phyloP scores from a whole-genome alignment of 1,140 invertebrate species.

The Neodiprion virginianus region DNA sequence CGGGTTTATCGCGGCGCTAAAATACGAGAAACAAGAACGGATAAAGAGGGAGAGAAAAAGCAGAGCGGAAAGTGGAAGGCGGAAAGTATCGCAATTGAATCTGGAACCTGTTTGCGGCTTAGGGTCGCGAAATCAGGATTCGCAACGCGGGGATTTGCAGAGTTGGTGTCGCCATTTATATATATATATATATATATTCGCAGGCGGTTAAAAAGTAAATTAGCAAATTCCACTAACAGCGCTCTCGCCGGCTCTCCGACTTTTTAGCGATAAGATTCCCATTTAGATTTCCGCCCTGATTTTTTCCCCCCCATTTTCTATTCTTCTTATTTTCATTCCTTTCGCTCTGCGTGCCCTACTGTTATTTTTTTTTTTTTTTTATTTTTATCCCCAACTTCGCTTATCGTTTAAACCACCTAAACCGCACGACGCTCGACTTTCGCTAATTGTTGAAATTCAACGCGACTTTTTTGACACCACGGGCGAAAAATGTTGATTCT shows the following conservation, averaged over 20 bases:
- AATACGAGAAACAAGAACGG: too few relatives aligned
- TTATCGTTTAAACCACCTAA: background rate
- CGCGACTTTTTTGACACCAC: too few relatives aligned
- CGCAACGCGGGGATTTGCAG: background rate
- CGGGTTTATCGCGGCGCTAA: too few relatives aligned
- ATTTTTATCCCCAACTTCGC: background rate
- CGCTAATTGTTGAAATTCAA: too few relatives aligned
- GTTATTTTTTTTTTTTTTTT: background rate
- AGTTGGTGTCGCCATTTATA: background rate
- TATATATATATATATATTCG: background rate
- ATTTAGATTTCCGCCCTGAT: slow-evolving; percentile 31
- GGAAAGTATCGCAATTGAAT: background rate
- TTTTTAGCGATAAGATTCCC: slow-evolving; percentile 34
- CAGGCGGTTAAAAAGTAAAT: slow-evolving; percentile 27
- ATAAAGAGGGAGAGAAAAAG: too few relatives aligned
- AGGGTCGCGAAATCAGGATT: background rate
- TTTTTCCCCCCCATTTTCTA: background rate
- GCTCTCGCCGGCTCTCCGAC: background rate
- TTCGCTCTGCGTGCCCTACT: background rate
- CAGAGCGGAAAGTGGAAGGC: too few relatives aligned
- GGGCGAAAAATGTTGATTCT: too few relatives aligned
- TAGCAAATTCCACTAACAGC: slow-evolving; percentile 29
- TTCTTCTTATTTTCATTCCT: background rate
- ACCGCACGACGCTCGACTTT: background rate
- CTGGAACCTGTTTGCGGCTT: background rate